phyloP scores from a whole-genome alignment of 1,140 invertebrate genomes.

The Stenopsyche tienmushanensis region DNA sequence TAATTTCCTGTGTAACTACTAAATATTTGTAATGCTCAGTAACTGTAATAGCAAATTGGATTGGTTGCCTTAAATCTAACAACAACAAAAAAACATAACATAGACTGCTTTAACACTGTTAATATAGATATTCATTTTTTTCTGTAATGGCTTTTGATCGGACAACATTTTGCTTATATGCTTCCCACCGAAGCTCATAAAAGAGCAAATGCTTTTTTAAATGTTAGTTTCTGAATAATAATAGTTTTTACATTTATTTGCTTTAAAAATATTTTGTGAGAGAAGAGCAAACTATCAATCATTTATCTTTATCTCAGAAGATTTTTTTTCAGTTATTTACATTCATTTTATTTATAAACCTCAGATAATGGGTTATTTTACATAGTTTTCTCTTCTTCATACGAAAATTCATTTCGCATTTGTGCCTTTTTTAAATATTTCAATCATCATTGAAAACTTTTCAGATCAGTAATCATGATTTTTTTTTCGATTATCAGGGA shows the following conservation, averaged over 20 bases:
- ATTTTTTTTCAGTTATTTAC: too few relatives aligned
- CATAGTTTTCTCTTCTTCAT: background rate
- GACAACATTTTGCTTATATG: background rate
- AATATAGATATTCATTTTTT: constrained; percentile 8
- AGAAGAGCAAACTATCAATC: background rate
- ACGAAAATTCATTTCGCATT: background rate
- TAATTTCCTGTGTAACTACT: background rate
- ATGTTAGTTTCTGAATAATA: background rate
- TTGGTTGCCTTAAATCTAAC: background rate
- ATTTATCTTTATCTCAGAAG: background rate
- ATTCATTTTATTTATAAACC: too few relatives aligned
- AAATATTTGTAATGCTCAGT: background rate
- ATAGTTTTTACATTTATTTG: background rate
- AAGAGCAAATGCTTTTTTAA: background rate
- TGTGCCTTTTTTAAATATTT: background rate
- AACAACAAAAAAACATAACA: background rate
- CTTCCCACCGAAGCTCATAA: background rate
- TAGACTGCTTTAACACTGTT: background rate
- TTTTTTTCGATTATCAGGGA: background rate
- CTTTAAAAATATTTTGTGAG: background rate
- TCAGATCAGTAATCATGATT: background rate
- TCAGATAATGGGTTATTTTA: too few relatives aligned
- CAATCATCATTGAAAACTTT: background rate
- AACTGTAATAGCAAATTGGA: background rate
- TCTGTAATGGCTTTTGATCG: background rate